phyloP scores from a whole-genome alignment of 2,113 vertebrate species.

The Leptodactylus fuscus region DNA sequence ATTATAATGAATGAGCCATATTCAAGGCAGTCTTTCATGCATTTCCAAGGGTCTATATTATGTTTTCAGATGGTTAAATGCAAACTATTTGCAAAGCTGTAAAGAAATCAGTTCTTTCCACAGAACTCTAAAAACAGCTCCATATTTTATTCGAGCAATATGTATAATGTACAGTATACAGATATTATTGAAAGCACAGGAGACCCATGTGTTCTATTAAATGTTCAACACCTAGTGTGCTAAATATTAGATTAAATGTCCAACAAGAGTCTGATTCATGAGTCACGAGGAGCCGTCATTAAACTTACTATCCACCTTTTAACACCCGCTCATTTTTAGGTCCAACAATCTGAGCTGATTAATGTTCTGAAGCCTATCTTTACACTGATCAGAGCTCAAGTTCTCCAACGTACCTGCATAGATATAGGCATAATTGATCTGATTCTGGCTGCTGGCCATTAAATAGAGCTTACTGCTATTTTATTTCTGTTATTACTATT shows the following conservation, averaged over 20 bases:
- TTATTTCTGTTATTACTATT: no score
- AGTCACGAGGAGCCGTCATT: no score
- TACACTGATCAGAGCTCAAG: no score
- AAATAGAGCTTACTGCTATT: no score
- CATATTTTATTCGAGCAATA: neutral
- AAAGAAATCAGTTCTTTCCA: neutral
- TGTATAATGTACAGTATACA: neutral
- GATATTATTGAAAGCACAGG: neutral
- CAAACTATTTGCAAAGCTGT: neutral
- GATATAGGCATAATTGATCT: no score
- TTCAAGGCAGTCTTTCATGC: neutral
- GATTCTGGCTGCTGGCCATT: no score
- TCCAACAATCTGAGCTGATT: no score
- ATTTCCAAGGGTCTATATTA: neutral
- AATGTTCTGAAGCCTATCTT: no score
- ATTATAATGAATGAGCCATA: slow-evolving; percentile 27
- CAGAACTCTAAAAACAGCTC: neutral
- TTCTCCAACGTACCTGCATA: no score
- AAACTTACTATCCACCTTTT: no score
- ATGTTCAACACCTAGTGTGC: neutral
- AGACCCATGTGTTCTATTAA: neutral
- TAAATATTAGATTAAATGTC: neutral
- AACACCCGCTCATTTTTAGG: no score
- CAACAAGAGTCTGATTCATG: neutral
- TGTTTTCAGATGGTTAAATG: neutral